Evolutionary conservation across 2,888 invertebrate species (phyloP), one percentile per base, ranked within the genome.

Genomic region (Pherbina coryleti): DNA sequence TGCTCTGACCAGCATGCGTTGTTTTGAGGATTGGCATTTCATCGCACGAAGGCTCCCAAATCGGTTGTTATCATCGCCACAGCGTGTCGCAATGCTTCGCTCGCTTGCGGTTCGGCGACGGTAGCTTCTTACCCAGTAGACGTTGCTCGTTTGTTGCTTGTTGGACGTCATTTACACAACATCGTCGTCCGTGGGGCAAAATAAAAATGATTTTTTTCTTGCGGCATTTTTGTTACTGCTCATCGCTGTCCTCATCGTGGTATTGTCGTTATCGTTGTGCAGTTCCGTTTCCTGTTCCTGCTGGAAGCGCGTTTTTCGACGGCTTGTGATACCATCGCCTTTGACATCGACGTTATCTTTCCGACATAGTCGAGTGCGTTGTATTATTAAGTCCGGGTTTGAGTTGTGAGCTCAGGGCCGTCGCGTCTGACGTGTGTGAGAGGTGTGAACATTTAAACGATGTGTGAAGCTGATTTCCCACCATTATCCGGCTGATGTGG

Each of bases 11-110:
- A 82, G 78, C 77, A 28, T 80, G 69, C 78, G 79, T 75, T 79
- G 76, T 81, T 81, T 81, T 79, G 75, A 78, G 80, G 79, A 81
- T 79, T 81, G 83, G 82, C 85, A 87, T 86, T 86, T 84, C 82
- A 81, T 77, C 80, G 82, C 81, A 82, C 87, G 84, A 83, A 83
- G 81, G 86, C 84, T 82, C 79, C 73, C 81, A 83, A 84, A 85
- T 82, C 84, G 84, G 84, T 85, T 83, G 82, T 80, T 80, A 77
- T 82, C 70, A 78, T 64, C 81, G 60, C 17, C 19, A 51, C 22
- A 67, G 44, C 37, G 37, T 44, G 11, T 44, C 44, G 44, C 44
- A 44, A 44, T 44, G 44, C 44, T 44, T 44, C 11, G 44, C 14
- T 57, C 76, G 79, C 78, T 64, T 78, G 78, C 75, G 79, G 79